These are phyloP conservation scores for Druon quercuslanigerum DNA, from an alignment of 1,140 invertebrate species.

Conservation along the genomic window DNA sequence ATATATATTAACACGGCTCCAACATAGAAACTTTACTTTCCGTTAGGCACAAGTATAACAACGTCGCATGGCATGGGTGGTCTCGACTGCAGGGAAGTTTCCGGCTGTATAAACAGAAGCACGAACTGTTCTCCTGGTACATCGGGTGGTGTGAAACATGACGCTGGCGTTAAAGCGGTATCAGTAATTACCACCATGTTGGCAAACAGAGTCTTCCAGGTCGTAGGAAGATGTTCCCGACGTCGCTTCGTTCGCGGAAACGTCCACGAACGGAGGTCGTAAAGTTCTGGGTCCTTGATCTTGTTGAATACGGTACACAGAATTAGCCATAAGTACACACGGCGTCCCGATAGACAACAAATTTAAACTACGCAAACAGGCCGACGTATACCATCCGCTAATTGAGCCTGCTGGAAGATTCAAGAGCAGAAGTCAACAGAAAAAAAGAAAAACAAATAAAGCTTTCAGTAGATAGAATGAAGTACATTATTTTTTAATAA, in stretches of 20 bases:
- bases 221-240: conserved; percentile 53
- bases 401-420: background rate
- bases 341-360: conserved; percentile 11
- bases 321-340: conserved; percentile 23
- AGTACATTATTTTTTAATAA: no score
- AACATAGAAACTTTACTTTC: background rate
- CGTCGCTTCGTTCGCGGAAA: conserved; percentile 46
- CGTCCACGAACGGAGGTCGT: conserved; percentile 40
- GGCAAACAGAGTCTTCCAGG: conserved; percentile 58
- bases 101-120: conserved; percentile 44
- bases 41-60: background rate
- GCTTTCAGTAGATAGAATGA: background rate
- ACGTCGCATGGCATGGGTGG: background rate
- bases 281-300: conserved; percentile 26
- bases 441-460: background rate
- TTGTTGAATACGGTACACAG: conserved; percentile 21
- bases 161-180: conserved; percentile 63
- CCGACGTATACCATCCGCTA: background rate
- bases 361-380: background rate
- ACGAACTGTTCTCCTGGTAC: conserved; percentile 35
- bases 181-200: conserved; percentile 67
- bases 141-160: conserved; percentile 48
- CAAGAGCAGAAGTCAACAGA: background rate
- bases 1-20: background rate
- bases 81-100: conserved; percentile 47